Evolutionary conservation across 2,797 vertebrate species (phyloP), one percentile per base, ranked within the genome.

Genomic region (Syndactyla subalaris): DNA sequence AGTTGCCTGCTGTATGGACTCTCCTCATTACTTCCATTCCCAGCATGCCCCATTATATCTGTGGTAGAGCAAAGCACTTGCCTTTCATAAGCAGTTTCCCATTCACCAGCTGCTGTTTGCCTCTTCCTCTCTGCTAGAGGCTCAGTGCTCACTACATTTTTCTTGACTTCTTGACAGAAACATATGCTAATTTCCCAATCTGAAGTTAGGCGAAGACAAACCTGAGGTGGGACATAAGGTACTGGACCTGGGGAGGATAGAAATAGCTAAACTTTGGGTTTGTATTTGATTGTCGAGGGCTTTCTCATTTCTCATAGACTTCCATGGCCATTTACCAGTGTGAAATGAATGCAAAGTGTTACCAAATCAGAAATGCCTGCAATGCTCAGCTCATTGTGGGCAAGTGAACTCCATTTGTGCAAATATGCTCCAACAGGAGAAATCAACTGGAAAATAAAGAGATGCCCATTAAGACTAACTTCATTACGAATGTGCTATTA

Each of bases 361-460:
- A 85, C 83, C 61, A 67, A 90, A 85, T 58, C 59, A 82, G 89
- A 90, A 78, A 76, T 4, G 22, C 7, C 29, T 76, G 59, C 52
- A 84, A 81, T 15, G 24, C 67, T 81, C 4, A 3, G 55, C 41
- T 67, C 67, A n/a, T 3, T 70, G 80, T 76, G 63, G 74, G 80
- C 43, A 92, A 89, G 48, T 9, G 14, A 95, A 63, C 52, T 92
- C 71, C 80, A 85, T 92, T 88, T 95, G 83, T 70, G 88, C 59
- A 90, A 86, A 92, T 78, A 63, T 0, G 2, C 29, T 95, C 55
- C 70, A 95, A 86, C 21, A 54, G 70, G 77, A 91, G 73, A 79
- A 93, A 85, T 93, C 73, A 93, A 41, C 59, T 73, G 76, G 85
- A 90, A 97, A 95, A 96, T 30, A 79, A 58, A 90, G 76, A 67